Base-by-base conservation (phyloP, 2,888 invertebrate species). In the Thalpophila matura region DNA sequence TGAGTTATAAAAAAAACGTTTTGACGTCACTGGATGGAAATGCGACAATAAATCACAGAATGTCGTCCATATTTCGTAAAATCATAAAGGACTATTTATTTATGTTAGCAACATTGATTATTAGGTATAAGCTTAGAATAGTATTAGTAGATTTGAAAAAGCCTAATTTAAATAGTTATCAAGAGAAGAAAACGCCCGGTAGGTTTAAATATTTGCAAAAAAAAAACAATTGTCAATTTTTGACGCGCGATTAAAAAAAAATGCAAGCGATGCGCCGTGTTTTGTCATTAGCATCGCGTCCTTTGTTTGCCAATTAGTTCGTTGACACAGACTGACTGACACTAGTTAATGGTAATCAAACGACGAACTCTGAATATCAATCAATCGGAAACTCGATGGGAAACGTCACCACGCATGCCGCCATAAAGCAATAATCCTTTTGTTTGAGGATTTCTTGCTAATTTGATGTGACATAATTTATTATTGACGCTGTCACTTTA, bases 291-390 rank as follows among this genome's bases (percentile, higher is more conserved):
- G 51, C 42, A 40, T 59, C 56, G 67, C 67, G 77, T 66, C 79
- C 81, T 90, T 91, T 91, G 90, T 91, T 87, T 88, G 86, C 85
- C 87, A 89, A 90, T 90, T 89, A 88, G 91, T 91, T 91, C 90
- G 87, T 90, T 91, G 91, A 91, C 91, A 86, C 67, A 72, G 59
- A 62, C 74, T 63, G 60, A 58, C 62, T 61, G 82, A 82, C 85
- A 81, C 76, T 76, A 76, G 82, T 80, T 81, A 83, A 88, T 89
- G 89, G 83, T 85, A 85, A 83, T 82, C 80, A 57, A 47, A 62
- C 45, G 58, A 81, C 79, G 70, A 60, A 63, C 46, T 35, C 35
- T 22, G 88, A 82, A 88, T 88, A 69, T 29, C 71, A 84, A 89
- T 76, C 71, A 80, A 65, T 74, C 75, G 81, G 82, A 84, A 84